phyloP scores from a whole-genome alignment of 2,113 vertebrate species.

The Cottus gobio region DNA sequence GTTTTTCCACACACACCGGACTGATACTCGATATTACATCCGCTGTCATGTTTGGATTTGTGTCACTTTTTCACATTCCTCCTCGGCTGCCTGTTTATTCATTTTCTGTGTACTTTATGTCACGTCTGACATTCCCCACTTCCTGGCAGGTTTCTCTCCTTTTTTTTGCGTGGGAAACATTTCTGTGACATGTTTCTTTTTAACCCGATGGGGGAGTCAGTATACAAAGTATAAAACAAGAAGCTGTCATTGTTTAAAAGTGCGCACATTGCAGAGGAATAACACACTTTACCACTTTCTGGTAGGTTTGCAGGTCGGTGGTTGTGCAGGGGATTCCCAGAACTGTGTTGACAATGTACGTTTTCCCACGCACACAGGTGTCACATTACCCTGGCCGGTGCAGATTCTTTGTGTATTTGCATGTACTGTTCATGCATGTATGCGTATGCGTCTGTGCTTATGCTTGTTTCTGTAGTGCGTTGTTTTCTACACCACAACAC shows the following conservation, averaged over 20 bases:
- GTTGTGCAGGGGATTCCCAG: conserved; percentile 60
- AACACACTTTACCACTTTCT: too few species aligned
- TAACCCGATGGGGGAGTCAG: not conserved
- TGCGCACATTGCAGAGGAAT: not conserved
- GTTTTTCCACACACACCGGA: conserved; percentile 22
- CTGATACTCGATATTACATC: conserved; percentile 48
- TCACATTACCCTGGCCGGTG: conserved; percentile 30
- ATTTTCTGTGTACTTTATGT: not conserved
- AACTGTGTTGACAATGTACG: conserved; percentile 42
- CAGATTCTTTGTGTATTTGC: conserved; percentile 28
- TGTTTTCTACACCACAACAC: not conserved
- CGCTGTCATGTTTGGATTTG: conserved; percentile 15
- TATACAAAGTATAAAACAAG: not conserved
- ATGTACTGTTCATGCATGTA: not conserved
- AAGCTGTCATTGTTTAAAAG: not conserved
- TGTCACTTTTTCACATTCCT: conserved; percentile 31
- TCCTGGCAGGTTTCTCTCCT: not conserved
- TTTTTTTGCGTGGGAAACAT: not conserved
- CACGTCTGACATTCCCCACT: not conserved
- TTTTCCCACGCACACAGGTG: conserved; percentile 32
- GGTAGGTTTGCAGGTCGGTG: not conserved
- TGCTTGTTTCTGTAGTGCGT: not conserved
- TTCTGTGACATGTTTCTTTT: not conserved
- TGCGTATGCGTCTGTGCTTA: not conserved
- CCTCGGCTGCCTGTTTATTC: not conserved